Evolutionary conservation across 2,888 invertebrate genomes (phyloP).

Genomic region (Hypselothyrea guttata): DNA sequence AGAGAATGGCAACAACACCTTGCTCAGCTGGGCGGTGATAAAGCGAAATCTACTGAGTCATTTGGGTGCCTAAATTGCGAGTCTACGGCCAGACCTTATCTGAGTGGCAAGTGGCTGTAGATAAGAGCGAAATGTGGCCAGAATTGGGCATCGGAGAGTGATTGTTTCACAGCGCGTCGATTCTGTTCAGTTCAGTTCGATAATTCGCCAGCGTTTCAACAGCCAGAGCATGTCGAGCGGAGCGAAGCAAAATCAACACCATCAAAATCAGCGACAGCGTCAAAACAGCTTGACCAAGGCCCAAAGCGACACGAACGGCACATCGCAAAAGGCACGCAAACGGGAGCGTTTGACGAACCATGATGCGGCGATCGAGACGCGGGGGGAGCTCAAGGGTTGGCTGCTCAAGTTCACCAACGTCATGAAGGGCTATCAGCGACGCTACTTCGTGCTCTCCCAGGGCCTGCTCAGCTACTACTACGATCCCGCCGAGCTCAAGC

Average conservation of each 20-base stretch:
- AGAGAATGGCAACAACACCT: constrained; percentile 5
- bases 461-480: constrained; percentile 93
- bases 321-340: constrained; percentile 19
- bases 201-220: constrained; percentile 28
- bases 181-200: constrained; percentile 27
- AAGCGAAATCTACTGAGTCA: constrained; percentile 33
- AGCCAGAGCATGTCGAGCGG: constrained; percentile 37
- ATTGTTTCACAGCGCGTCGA: too few species aligned
- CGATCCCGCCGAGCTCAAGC: constrained; percentile 98
- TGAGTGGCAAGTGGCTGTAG: constrained; percentile 14
- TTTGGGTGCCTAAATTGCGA: neutral
- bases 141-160: constrained; percentile 13
- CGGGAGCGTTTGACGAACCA: too few species aligned
- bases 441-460: constrained; percentile 99
- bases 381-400: constrained; percentile 88
- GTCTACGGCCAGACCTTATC: constrained; percentile 31
- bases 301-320: constrained; percentile 1
- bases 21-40: constrained; percentile 21
- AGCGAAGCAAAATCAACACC: too few species aligned
- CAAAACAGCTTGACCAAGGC: too few species aligned
- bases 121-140: constrained; percentile 31
- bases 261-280: constrained; percentile 5
- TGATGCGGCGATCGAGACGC: constrained; percentile 26
- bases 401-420: constrained; percentile 99
- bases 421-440: constrained; percentile 97